These are phyloP conservation scores for Phrynocephalus forsythii DNA, from an alignment of 2,797 vertebrate genomes.

Conservation along the genomic window DNA sequence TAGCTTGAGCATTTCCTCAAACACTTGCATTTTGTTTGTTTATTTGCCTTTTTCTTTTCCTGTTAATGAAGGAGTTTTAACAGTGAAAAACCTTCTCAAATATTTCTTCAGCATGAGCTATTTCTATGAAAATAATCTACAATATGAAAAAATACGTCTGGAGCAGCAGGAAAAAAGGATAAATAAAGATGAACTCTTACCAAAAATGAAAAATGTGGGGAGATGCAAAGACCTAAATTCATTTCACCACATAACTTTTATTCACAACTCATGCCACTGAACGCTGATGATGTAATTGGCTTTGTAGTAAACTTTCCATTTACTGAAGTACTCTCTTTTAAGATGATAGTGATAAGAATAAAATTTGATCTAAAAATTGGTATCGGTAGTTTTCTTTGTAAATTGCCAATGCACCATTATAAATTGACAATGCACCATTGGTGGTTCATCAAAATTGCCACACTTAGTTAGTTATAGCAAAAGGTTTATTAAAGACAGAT, in stretches of 20 bases:
- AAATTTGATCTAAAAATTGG: too few species aligned
- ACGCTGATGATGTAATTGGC: background rate
- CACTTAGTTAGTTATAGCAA: too few species aligned
- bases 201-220: background rate
- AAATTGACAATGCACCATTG: too few species aligned
- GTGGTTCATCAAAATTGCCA: too few species aligned
- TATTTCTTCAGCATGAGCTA: background rate
- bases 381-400: too few species aligned
- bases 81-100: background rate
- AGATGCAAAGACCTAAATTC: background rate
- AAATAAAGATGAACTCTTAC: background rate
- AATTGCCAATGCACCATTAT: too few species aligned
- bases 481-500: too few species aligned
- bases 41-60: background rate
- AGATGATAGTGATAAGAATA: too few species aligned
- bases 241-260: background rate
- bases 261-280: background rate
- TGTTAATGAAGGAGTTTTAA: background rate
- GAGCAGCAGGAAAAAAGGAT: background rate
- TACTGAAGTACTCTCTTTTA: background rate
- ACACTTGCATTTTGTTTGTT: conserved; percentile 20
- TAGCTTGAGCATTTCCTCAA: background rate
- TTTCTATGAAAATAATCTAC: conserved; percentile 11
- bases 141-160: background rate
- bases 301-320: background rate